phyloP scores from a whole-genome alignment of 2,888 invertebrate genomes.

The Epinotia bilunana region DNA sequence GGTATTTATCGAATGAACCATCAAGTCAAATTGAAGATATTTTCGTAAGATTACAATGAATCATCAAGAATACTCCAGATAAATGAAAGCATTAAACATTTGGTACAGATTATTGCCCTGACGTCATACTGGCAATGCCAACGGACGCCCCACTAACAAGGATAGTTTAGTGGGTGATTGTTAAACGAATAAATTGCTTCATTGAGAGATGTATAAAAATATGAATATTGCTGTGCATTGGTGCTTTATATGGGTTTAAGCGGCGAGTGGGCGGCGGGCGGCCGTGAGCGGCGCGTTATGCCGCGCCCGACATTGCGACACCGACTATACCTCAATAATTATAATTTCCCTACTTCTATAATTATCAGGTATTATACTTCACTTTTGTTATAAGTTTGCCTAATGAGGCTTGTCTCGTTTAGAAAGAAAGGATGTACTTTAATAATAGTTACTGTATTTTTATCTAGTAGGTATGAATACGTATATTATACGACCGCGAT shows the following conservation, averaged over 20 bases:
- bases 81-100: constrained; percentile 16
- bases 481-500: too few relatives aligned
- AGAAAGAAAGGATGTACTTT: background rate
- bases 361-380: constrained; percentile 33
- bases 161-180: constrained; percentile 54
- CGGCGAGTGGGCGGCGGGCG: constrained; percentile 80
- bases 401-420: background rate
- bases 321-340: constrained; percentile 66
- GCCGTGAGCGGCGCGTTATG: constrained; percentile 80
- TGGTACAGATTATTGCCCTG: constrained; percentile 20
- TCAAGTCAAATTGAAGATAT: background rate
- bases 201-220: constrained; percentile 71
- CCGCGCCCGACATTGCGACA: constrained; percentile 74
- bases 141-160: constrained; percentile 33
- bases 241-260: constrained; percentile 81
- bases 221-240: constrained; percentile 75
- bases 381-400: background rate
- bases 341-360: constrained; percentile 52
- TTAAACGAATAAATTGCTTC: constrained; percentile 74
- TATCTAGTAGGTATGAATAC: too few relatives aligned
- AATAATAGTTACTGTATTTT: background rate
- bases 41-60: background rate
- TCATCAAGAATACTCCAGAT: constrained; percentile 7
- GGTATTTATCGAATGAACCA: background rate
- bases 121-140: constrained; percentile 25